Base-by-base conservation (phyloP, 2,113 vertebrate species). In the Catharus minimus region DNA sequence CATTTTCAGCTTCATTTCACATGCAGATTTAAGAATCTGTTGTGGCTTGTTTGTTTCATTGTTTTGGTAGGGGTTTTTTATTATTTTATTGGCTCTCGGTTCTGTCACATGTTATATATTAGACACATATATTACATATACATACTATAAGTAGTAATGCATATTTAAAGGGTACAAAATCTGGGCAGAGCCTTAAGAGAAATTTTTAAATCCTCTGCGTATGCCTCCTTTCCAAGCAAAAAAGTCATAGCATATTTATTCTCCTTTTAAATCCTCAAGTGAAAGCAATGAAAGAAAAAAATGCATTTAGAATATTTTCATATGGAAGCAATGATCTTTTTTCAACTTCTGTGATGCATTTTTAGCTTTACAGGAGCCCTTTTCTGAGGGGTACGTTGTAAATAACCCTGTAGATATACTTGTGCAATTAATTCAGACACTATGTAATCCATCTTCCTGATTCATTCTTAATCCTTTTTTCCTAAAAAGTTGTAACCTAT, bases 41-140 rank as follows among this genome's bases (percentile, higher is more conserved):
- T 86, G 23, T 36, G 27, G 5, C 6, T 89, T 68, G 9, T 73
- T 79, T 36, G 4, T 52, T 76, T 68, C 9, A 46, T 33, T 80
- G 36, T 33, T 79, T 85, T 38, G 2, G 0, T 52, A 60, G 14
- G 0, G 2, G 0, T 0, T 0, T 12, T 47, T 65, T 26, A n/a
- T 66, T 52, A 55, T 64, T 84, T 52, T 62, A 38, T 78, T 74
- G 20, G 7, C 7, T 83, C 8, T 84, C 36, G 60, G 24, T 64
- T 89, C 36, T 60, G 5, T 60, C 71, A 44, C 33, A 38, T 3
- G 1, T 55, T 30, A 9, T 6, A 11, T 56, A 33, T 56, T 24
- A 30, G 13, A 57, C 3, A 20, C 20, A 30, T 33, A 11, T 49
- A 41, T 73, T 41, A 21, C 30, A 41, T 49, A 30, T 33, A 17